Conservation (phyloP, 2,113 vertebrate genomes). For the Thymallus thymallus region DNA sequence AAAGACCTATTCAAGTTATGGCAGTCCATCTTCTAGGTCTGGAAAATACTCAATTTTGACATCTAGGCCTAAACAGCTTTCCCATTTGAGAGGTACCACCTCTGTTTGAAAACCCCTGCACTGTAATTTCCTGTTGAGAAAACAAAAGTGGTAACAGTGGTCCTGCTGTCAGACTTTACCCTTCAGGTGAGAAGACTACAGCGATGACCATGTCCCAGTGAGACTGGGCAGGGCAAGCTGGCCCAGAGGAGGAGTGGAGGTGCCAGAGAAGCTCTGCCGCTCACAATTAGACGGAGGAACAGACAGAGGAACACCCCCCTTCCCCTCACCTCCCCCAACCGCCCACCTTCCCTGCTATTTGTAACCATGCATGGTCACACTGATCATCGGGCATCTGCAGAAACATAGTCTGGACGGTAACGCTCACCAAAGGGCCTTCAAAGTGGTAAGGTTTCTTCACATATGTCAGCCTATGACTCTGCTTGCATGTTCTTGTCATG, state of each 20-base stretch:
- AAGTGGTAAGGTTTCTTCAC: constrained; percentile 75
- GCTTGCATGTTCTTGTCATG: background rate
- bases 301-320: constrained; percentile 22
- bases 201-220: constrained; percentile 56
- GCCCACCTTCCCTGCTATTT: constrained; percentile 20
- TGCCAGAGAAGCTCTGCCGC: constrained; percentile 27
- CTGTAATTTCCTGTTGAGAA: background rate
- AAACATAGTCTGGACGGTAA: constrained; percentile 83
- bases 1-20: background rate
- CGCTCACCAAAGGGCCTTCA: constrained; percentile 77
- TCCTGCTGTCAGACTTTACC: background rate
- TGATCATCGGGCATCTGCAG: constrained; percentile 81
- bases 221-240: constrained; percentile 60
- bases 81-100: too few species aligned
- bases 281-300: constrained; percentile 31
- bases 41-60: too few species aligned
- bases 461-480: background rate
- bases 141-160: too few species aligned
- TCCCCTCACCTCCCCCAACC: background rate
- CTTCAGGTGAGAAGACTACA: constrained; percentile 51
- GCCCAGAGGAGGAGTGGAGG: constrained; percentile 64
- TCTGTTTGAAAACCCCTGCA: too few species aligned
- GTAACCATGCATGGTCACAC: constrained; percentile 78
- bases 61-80: too few species aligned
- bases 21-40: too few species aligned